Evolutionary conservation across 2,888 invertebrate genomes (phyloP), one percentile per base, ranked within the genome.

Genomic region (Temnothorax rugatulus): DNA sequence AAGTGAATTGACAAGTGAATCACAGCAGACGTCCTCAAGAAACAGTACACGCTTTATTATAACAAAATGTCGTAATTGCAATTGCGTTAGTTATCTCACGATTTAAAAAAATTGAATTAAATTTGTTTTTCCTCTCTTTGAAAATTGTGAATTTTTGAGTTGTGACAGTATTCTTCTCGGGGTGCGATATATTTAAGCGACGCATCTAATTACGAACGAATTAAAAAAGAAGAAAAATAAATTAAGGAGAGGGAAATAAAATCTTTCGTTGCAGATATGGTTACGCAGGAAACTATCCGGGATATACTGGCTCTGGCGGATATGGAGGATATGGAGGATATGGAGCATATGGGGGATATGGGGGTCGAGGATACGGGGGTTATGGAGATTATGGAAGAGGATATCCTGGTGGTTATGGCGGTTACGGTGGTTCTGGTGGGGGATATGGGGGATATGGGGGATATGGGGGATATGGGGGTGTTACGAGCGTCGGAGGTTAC

Each of bases 381-480:
- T 25, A 25, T 25, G 25, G 81, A 4, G 34, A 34, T 38, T 71
- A 79, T 50, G 84, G 77, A 50, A 38, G n/a, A 2, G 77, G 63
- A 54, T 84, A 69, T 74, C 84, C 85, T 7, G 68, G 29, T 34
- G 13, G 50, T 38, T 74, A 82, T 47, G 91, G 90, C 4, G 68
- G 81, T 8, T 44, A 69, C 13, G 57, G 61, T 11, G 84, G 84
- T 0, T 87, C 84, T 25, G 54, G 74, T 18, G 87, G 85, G 18
- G 88, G 85, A 7, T 64, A 82, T 25, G 73, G 68, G 21, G 44
- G 86, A 34, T 86, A 83, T 29, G 50, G 76, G 3, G 82, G 84
- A 1, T 87, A 88, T 63, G 76, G 85, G 0, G 47, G 34, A 68
- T 86, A 38, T 85, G 85, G 34, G 96, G 96, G 81, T 34, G 34